Evolutionary conservation across 2,888 invertebrate genomes (phyloP), one percentile per base, ranked within the genome.

Genomic region (Metacarcinus magister): DNA sequence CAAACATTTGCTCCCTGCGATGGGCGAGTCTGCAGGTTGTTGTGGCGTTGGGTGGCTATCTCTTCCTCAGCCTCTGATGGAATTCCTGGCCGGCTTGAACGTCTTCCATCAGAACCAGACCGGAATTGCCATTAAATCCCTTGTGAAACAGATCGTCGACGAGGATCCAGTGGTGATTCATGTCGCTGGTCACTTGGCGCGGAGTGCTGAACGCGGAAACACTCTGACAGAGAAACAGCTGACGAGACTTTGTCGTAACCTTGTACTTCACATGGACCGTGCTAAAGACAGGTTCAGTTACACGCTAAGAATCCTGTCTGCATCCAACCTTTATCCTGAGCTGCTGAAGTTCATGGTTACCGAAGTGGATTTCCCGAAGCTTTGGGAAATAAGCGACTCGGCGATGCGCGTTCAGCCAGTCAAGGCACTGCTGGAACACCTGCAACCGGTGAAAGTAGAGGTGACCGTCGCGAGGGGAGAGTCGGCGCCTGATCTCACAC

Each of bases 251-350:
- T 89, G 94, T 32, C 96, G 95, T 39, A 96, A 96, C 87, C 95
- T 97, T 4, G 92, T 95, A 19, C 93, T 96, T n/a, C 95, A 96
- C 82, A 96, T 94, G 87, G 97, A 97, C 28, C 44, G 93, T 5
- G 96, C 96, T 3, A 93, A 95, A 13, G 96, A 96, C 48, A 94
- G 96, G n/a, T 93, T 95, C 28, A 93, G 94, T 19, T 97, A 96
- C 67, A 93, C 94, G 19, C 43, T 96, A 19, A 95, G 91, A 16
- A 44, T 96, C 32, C 90, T 96, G 23, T 46, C 90, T 39, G 96
- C 96, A 90, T 39, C 95, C 2, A 60, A 95, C 8, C 43, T 89
- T 32, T 60, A 95, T 43, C 90, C 95, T 2, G 23, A 75, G 13
- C 43, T 96, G 8, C 23, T 95, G 0, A 60, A 95, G 2, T 19